phyloP scores from a whole-genome alignment of 2,888 invertebrate genomes.

The Copidosoma aretas region DNA sequence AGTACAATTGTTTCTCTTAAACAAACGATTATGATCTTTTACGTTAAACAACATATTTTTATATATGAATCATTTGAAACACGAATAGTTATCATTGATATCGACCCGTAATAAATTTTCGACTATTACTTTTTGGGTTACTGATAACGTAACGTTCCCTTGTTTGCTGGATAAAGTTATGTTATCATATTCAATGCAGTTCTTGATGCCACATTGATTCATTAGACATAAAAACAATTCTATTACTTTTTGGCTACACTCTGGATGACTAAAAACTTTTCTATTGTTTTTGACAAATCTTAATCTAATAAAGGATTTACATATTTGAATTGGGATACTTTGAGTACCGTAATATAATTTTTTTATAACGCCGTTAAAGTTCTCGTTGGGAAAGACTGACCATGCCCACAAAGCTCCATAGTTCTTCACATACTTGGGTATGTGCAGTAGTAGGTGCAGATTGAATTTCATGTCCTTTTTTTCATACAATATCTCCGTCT shows the following conservation, averaged over 20 bases:
- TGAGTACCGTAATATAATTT: slow-evolving; percentile 13
- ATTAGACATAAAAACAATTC: background rate
- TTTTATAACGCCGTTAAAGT: slow-evolving; percentile 21
- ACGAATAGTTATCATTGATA: background rate
- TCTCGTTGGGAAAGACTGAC: slow-evolving; percentile 23
- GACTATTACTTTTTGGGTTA: background rate
- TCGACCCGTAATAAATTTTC: background rate
- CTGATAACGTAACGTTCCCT: background rate
- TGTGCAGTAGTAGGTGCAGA: slow-evolving; percentile 23
- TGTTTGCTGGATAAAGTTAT: slow-evolving; percentile 4
- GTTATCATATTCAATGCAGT: slow-evolving; percentile 2
- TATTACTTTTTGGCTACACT: background rate
- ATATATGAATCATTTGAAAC: background rate
- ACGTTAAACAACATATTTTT: background rate
- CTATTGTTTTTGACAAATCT: slow-evolving; percentile 1
- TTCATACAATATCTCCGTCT: slow-evolving; percentile 16
- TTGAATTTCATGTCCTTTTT: slow-evolving; percentile 26
- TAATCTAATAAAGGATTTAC: slow-evolving; percentile 5
- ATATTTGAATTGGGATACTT: slow-evolving; percentile 2
- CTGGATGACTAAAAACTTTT: background rate
- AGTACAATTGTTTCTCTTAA: slow-evolving; percentile 7
- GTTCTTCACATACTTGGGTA: slow-evolving; percentile 9
- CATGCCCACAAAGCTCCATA: slow-evolving; percentile 33
- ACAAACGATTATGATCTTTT: background rate
- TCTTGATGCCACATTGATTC: background rate